These are phyloP conservation scores for Hydropsyche betteni DNA, from an alignment of 2,888 invertebrate species.

Conservation along the genomic window DNA sequence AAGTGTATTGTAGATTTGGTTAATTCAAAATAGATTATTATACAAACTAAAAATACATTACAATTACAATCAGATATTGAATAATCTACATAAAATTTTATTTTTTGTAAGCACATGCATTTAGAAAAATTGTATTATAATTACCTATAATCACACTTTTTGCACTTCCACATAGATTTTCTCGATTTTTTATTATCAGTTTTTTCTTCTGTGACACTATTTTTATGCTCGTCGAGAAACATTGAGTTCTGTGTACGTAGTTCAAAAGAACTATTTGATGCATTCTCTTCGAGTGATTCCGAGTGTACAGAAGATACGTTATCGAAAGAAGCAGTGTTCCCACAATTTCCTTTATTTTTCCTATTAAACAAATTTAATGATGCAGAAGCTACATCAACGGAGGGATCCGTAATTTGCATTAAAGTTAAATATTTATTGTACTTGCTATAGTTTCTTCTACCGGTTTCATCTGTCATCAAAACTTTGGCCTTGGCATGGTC, in stretches of 20 bases:
- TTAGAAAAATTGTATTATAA: conserved; percentile 26
- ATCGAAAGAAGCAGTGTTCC: conserved; percentile 53
- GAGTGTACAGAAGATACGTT: conserved; percentile 8
- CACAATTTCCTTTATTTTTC: conserved; percentile 55
- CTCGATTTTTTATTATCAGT: conserved; percentile 67
- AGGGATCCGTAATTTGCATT: conserved; percentile 57
- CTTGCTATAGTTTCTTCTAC: conserved; percentile 89
- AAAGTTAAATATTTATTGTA: conserved; percentile 89
- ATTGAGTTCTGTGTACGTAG: neutral
- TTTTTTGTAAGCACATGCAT: conserved; percentile 28
- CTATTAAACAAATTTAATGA: conserved; percentile 26
- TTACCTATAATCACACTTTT: conserved; percentile 88
- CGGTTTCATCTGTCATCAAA: conserved; percentile 91
- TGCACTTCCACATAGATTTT: conserved; percentile 87
- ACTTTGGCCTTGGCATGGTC: conserved; percentile 84
- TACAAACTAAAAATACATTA: conserved; percentile 13
- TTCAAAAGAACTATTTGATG: neutral
- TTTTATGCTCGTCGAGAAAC: conserved; percentile 1
- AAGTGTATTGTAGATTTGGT: neutral
- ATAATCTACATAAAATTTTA: neutral
- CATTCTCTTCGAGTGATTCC: conserved; percentile 33
- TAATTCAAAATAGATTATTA: conserved; percentile 20
- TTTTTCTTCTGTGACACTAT: conserved; percentile 56
- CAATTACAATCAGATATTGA: conserved; percentile 7
- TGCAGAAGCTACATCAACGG: conserved; percentile 35